Conservation (phyloP, 2,888 invertebrate species). For the Synergus itoensis region DNA sequence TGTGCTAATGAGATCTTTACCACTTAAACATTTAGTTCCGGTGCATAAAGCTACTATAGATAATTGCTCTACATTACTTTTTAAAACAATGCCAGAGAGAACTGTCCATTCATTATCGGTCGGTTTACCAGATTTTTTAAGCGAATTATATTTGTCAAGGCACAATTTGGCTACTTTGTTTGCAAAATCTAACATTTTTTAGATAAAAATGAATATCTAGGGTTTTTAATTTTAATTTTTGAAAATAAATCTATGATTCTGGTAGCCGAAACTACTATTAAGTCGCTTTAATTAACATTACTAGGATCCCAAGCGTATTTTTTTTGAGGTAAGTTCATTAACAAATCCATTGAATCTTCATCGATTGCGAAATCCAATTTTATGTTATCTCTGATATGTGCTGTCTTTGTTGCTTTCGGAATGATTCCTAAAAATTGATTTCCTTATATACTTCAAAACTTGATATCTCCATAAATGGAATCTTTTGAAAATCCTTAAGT, state of each 20-base stretch:
- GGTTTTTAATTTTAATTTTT: background rate
- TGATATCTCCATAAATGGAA: slow-evolving; percentile 9
- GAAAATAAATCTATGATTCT: background rate
- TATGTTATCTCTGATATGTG: slow-evolving; percentile 82
- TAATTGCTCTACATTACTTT: slow-evolving; percentile 65
- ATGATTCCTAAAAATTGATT: slow-evolving; percentile 79
- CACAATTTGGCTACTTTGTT: slow-evolving; percentile 82
- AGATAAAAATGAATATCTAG: background rate
- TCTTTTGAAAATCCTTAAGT: too few species aligned
- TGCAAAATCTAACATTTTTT: slow-evolving; percentile 68
- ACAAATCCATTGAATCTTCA: slow-evolving; percentile 79
- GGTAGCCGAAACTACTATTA: background rate
- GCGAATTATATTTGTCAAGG: slow-evolving; percentile 80
- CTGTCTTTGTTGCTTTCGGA: slow-evolving; percentile 82
- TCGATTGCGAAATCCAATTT: slow-evolving; percentile 81
- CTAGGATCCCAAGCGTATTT: slow-evolving; percentile 83
- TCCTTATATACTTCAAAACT: background rate
- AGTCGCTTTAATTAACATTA: slow-evolving; percentile 75
- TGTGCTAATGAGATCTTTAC: slow-evolving; percentile 76
- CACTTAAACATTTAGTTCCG: slow-evolving; percentile 95
- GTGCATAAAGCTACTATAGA: slow-evolving; percentile 91
- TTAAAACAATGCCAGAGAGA: slow-evolving; percentile 85
- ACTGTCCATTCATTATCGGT: slow-evolving; percentile 89
- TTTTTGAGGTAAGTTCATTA: slow-evolving; percentile 77
- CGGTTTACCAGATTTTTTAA: slow-evolving; percentile 92